These are phyloP conservation scores for Mythimna impura DNA, from an alignment of 2,888 invertebrate genomes.

Conservation along the genomic window DNA sequence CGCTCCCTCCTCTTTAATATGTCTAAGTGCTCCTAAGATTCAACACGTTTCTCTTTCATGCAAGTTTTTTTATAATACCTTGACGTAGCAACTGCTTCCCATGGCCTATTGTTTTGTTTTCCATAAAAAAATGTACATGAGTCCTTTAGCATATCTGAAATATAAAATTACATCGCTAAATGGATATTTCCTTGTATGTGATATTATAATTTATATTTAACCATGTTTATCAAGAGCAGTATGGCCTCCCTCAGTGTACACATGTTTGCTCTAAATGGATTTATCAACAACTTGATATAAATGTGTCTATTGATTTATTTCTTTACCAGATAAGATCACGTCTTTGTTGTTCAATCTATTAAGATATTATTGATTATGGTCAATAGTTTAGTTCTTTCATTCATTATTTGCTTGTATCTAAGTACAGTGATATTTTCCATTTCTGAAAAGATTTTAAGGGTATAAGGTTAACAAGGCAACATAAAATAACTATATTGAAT, in stretches of 20 bases:
- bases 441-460: not conserved
- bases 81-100: conserved; percentile 18
- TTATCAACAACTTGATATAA: conserved; percentile 6
- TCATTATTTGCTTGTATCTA: not conserved
- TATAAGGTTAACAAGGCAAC: not conserved
- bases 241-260: conserved; percentile 48
- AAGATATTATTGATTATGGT: not conserved
- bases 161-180: conserved; percentile 18
- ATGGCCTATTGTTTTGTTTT: conserved; percentile 20
- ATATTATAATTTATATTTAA: conserved; percentile 39
- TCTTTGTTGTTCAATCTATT: not conserved
- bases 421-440: not conserved
- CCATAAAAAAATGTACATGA: conserved; percentile 21
- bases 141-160: conserved; percentile 8
- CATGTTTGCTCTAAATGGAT: conserved; percentile 18
- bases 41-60: conserved; percentile 15
- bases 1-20: conserved; percentile 39
- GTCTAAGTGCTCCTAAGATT: conserved; percentile 47
- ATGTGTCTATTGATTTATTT: conserved; percentile 27
- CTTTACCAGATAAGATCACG: conserved; percentile 16
- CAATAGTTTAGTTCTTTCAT: not conserved
- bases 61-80: conserved; percentile 17
- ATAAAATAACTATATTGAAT: not conserved
- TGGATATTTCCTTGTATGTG: conserved; percentile 43
- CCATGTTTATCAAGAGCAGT: conserved; percentile 38